These are phyloP conservation scores for Stenchaetothrips biformis DNA, from an alignment of 2,888 invertebrate species.

Conservation along the genomic window DNA sequence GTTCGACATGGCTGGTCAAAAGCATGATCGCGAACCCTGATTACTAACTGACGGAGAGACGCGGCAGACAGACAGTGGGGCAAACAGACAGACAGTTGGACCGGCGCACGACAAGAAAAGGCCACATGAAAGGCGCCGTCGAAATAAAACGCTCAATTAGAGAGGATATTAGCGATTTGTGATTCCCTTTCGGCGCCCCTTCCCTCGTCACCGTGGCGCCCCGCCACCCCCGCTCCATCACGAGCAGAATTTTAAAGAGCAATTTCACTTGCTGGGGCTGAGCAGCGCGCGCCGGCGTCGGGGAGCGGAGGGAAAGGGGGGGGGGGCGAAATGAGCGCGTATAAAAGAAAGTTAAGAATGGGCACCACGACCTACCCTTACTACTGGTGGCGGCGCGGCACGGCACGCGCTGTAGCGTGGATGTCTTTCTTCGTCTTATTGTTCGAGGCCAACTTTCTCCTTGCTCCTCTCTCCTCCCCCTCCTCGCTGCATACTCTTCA, in stretches of 20 bases:
- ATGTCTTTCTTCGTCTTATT: too few species aligned
- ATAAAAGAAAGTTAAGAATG: constrained; percentile 25
- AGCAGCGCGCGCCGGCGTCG: not conserved
- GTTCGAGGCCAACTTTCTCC: not conserved
- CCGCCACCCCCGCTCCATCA: not conserved
- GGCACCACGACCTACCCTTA: constrained; percentile 19
- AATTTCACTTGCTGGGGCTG: constrained; percentile 5
- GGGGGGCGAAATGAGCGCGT: constrained; percentile 13
- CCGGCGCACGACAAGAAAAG: not conserved
- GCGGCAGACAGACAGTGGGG: not conserved
- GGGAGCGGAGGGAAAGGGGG: not conserved
- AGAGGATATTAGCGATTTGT: constrained; percentile 7
- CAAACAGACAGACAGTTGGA: not conserved
- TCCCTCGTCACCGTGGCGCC: not conserved
- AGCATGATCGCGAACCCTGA: too few species aligned
- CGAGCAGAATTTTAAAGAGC: constrained; percentile 21
- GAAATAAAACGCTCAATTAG: not conserved
- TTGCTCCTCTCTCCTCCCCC: not conserved
- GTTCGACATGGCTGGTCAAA: too few species aligned
- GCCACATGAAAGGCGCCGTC: too few species aligned
- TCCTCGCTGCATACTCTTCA: not conserved
- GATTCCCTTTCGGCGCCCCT: not conserved
- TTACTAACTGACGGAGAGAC: too few species aligned
- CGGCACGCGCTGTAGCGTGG: constrained; percentile 14
- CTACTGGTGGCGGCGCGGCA: not conserved